These are phyloP conservation scores for Alexandromys oeconomus DNA, from an alignment of 2,797 vertebrate species.

Conservation along the genomic window DNA sequence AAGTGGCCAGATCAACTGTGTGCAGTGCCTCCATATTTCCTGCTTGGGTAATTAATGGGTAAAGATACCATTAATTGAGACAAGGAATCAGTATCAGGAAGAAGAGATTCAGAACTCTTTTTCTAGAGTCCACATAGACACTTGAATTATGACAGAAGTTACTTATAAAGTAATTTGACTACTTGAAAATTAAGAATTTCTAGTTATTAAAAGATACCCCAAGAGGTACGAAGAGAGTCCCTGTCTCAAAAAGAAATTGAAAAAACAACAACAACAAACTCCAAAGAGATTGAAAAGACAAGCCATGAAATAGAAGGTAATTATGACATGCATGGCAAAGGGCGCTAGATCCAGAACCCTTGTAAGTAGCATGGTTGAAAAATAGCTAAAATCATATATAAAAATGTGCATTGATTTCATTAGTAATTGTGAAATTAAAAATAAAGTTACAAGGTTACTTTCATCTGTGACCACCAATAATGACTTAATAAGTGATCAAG, in stretches of 20 bases:
- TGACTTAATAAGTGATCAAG: neutral
- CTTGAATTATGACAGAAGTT: neutral
- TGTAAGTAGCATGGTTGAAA: slow-evolving; percentile 2
- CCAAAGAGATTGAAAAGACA: neutral
- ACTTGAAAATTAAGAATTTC: neutral
- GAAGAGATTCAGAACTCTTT: neutral
- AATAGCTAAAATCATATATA: neutral
- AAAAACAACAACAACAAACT: neutral
- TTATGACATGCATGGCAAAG: neutral
- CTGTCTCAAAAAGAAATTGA: neutral
- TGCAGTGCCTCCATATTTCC: neutral
- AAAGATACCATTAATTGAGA: slow-evolving; percentile 23
- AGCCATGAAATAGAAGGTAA: neutral
- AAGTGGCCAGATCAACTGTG: neutral
- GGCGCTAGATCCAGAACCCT: neutral
- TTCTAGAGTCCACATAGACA: neutral
- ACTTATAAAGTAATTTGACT: neutral
- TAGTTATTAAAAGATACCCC: neutral
- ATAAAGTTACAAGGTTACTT: slow-evolving; percentile 1
- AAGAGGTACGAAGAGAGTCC: neutral
- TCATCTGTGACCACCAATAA: neutral
- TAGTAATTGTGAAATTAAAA: slow-evolving; percentile 26
- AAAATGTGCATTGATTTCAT: slow-evolving; percentile 40
- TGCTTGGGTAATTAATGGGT: neutral
- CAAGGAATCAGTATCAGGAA: slow-evolving; percentile 16